Evolutionary conservation across 2,888 invertebrate species (phyloP).

Genomic region (Netelia inedita): DNA sequence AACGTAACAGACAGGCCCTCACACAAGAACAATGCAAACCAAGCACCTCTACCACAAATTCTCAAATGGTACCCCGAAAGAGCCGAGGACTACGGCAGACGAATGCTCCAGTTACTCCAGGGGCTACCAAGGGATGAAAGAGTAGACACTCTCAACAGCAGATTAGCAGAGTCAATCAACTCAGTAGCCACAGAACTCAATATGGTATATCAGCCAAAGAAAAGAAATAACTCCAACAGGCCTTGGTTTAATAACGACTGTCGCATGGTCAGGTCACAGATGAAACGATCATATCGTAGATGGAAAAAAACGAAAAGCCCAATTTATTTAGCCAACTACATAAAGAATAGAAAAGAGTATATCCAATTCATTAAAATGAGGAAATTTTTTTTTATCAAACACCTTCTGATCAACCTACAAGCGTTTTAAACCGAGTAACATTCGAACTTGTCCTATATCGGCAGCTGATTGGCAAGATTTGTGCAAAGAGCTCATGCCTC

Average conservation of each 20-base stretch:
- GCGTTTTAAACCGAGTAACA: constrained; percentile 6
- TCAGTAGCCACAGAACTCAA: not conserved
- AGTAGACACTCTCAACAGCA: not conserved
- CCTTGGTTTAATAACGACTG: constrained; percentile 31
- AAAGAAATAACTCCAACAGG: not conserved
- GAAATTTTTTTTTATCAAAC: not conserved
- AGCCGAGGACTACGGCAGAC: constrained; percentile 4
- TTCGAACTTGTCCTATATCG: constrained; percentile 5
- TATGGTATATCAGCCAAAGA: constrained; percentile 11
- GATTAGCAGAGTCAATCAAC: not conserved
- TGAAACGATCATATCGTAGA: not conserved
- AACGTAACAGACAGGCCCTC: not conserved
- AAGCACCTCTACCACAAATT: not conserved
- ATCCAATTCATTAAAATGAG: not conserved
- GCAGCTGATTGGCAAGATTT: constrained; percentile 11
- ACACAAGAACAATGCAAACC: not conserved
- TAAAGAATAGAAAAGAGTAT: not conserved
- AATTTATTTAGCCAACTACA: no score
- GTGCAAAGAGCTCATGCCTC: not conserved
- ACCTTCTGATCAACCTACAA: constrained; percentile 26
- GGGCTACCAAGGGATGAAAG: not conserved
- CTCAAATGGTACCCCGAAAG: constrained; percentile 6
- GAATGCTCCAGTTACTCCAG: not conserved
- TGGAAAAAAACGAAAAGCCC: constrained; percentile 16
- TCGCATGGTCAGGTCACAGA: constrained; percentile 8